Evolutionary conservation across 2,113 vertebrate species (phyloP), one percentile per base, ranked within the genome.

Genomic region (Apteryx mantelli): DNA sequence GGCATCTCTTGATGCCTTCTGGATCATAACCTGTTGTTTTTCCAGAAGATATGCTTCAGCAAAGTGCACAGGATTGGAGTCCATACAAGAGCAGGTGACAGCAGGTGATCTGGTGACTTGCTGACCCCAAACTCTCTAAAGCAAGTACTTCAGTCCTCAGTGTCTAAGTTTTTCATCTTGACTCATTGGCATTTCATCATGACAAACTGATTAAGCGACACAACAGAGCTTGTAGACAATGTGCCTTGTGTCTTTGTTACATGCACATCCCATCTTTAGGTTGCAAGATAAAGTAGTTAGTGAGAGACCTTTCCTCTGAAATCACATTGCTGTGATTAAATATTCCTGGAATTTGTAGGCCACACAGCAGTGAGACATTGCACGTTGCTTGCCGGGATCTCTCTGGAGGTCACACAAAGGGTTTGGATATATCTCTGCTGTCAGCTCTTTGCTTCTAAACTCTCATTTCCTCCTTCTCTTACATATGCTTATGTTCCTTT

Each of bases 391-490:
- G 10, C 42, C 65, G 64, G 21, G n/a, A 46, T 66, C 42, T 61
- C 60, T 66, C 64, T n/a, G 58, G 36, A 88, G 82, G 63, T 93
- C 78, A 81, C 8, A 73, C 7, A 78, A 65, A 86, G n/a, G 66
- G 9, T 60, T 90, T 86, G 73, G 64, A 64, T 75, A 95, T 92
- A 95, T 88, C 52, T 69, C 82, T 68, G 42, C 38, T 79, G 86
- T 93, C 88, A 97, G 96, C 93, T 87, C 21, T 95, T 95, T 84
- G 32, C 64, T 91, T 90, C 71, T 90, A 96, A 92, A 94, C 78
- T 95, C 92, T 97, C 86, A 66, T 95, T 97, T 97, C 96, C 95
- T 94, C 75, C 80, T 95, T 84, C 38, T 86, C 74, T 92, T 56
- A 78, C 53, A 85, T 24, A 93, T 40, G 46, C 12, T 95, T 55